These are phyloP conservation scores for Limonius californicus DNA, from an alignment of 1,140 invertebrate genomes.

Conservation along the genomic window DNA sequence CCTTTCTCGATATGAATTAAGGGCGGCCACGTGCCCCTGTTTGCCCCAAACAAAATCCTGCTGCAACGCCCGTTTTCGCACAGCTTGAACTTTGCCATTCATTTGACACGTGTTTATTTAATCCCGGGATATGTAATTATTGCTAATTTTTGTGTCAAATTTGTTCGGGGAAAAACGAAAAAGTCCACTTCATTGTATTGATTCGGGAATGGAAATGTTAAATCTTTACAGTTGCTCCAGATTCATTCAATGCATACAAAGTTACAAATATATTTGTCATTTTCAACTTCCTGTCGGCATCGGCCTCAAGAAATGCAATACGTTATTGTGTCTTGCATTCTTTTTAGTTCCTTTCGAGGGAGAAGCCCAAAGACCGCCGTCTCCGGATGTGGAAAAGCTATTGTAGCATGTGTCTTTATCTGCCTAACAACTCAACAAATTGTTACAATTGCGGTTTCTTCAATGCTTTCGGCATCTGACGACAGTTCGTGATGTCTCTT, in stretches of 20 bases:
- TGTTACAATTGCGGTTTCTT: constrained; percentile 6
- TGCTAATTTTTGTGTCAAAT: too few species aligned
- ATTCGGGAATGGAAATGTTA: too few species aligned
- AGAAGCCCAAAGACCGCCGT: background rate
- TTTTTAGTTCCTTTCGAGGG: background rate
- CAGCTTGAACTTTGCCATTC: too few species aligned
- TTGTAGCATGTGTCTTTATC: constrained; percentile 3
- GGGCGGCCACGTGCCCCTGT: constrained; percentile 27
- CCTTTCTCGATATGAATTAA: too few species aligned
- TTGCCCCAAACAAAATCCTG: constrained; percentile 28
- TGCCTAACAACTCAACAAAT: background rate
- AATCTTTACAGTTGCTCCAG: too few species aligned
- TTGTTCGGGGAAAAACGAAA: too few species aligned
- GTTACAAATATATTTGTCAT: constrained; percentile 6
- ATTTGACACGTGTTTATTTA: too few species aligned
- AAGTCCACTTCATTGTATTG: too few species aligned
- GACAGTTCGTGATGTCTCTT: background rate
- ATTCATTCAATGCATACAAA: too few species aligned
- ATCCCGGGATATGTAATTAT: too few species aligned
- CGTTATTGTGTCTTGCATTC: background rate
- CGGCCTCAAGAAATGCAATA: background rate
- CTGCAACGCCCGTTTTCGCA: too few species aligned
- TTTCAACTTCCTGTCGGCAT: background rate
- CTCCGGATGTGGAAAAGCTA: background rate
- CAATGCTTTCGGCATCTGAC: background rate